Conservation (phyloP, 2,888 invertebrate genomes). For the Allygus modestus region DNA sequence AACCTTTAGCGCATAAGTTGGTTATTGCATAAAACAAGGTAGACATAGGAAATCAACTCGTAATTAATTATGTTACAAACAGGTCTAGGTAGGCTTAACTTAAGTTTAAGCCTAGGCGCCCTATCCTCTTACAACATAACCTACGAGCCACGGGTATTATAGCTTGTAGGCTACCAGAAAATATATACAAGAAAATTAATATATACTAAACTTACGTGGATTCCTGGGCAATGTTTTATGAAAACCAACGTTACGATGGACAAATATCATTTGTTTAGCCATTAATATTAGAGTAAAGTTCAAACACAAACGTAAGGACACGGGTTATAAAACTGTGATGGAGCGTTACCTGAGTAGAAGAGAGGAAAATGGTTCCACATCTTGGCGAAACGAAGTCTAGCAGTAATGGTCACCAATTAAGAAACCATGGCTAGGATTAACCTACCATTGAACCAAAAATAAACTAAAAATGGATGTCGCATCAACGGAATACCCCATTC, state of each 20-base stretch:
- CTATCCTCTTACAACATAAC: no score
- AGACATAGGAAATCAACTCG: no score
- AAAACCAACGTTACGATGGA: not conserved
- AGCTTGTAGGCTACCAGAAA: no score
- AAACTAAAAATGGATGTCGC: constrained; percentile 10
- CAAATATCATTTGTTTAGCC: not conserved
- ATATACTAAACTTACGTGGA: not conserved
- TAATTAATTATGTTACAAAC: no score
- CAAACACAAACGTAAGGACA: not conserved
- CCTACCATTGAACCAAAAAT: not conserved
- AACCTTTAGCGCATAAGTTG: no score
- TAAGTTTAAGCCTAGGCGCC: no score
- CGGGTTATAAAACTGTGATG: not conserved
- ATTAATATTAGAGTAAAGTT: not conserved
- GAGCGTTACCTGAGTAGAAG: constrained; percentile 43
- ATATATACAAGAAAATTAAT: no score
- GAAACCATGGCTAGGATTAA: not conserved
- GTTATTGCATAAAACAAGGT: no score
- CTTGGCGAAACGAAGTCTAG: not conserved
- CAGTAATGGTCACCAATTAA: not conserved
- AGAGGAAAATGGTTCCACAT: constrained; percentile 48
- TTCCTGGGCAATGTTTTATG: constrained; percentile 21
- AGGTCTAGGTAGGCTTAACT: no score
- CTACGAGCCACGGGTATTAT: no score
- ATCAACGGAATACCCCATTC: not conserved